phyloP scores from a whole-genome alignment of 64 coral and sea anemone genomes.

The Stichodactyla mertensii region DNA sequence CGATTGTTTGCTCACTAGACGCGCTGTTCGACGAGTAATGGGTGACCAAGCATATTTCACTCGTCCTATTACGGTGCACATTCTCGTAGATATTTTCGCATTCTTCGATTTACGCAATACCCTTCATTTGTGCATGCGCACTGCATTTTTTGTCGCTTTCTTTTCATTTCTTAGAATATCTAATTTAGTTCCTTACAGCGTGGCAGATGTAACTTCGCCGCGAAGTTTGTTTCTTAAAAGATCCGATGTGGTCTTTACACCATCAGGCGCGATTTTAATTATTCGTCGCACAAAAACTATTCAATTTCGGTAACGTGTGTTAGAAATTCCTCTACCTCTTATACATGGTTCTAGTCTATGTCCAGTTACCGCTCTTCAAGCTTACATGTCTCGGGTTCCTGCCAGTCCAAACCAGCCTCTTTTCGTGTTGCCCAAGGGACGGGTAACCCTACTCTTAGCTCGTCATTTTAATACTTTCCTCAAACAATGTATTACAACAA shows the following conservation, averaged over 20 bases:
- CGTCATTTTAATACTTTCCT: conserved; percentile 42
- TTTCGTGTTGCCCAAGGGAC: conserved; percentile 1
- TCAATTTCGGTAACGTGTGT: conserved; percentile 6
- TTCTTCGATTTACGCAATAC: conserved; percentile 22
- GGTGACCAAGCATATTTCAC: conserved; percentile 25
- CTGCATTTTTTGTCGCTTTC: conserved; percentile 20
- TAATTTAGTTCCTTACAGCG: conserved; percentile 32
- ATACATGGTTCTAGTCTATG: conserved; percentile 15
- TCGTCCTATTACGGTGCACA: conserved; percentile 27
- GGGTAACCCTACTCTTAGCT: conserved; percentile 2
- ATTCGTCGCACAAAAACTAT: conserved; percentile 21
- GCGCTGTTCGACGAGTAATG: conserved; percentile 24
- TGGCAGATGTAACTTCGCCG: not conserved
- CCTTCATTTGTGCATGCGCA: conserved; percentile 38
- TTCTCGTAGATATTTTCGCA: conserved; percentile 28
- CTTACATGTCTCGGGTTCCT: conserved; percentile 10
- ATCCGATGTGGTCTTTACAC: not conserved
- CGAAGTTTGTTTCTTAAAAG: conserved; percentile 22
- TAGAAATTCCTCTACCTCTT: conserved; percentile 24
- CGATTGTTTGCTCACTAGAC: conserved; percentile 14
- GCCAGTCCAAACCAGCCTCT: not conserved
- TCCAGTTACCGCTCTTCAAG: conserved; percentile 14
- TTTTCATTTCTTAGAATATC: conserved; percentile 29
- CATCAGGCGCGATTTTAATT: not conserved
- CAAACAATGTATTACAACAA: conserved; percentile 19